Evolutionary conservation across 35 echinoderm and acorn worm species (phyloP).

Genomic region (Ophiothrix spiculata): DNA sequence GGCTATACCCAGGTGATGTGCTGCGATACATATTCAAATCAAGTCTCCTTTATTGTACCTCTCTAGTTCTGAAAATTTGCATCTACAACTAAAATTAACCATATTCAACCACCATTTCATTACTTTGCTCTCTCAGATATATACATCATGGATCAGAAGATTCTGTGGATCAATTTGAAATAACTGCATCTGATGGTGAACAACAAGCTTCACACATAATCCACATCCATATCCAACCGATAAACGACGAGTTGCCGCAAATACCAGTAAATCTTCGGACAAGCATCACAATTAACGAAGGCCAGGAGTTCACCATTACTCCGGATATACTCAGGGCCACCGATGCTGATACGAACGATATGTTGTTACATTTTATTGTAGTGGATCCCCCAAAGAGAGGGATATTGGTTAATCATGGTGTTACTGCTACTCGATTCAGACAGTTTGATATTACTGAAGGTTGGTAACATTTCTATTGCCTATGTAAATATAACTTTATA

Average conservation of each 20-base stretch:
- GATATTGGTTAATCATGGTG: conserved; percentile 58
- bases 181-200: conserved; percentile 71
- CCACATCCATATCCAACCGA: too few species aligned
- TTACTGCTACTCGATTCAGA: conserved; percentile 63
- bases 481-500: too few species aligned
- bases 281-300: conserved; percentile 64
- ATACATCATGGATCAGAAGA: too few species aligned
- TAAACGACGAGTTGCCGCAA: conserved; percentile 29
- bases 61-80: too few species aligned
- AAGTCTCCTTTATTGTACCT: too few species aligned
- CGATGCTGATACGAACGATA: conserved; percentile 86
- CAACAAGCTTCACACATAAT: conserved; percentile 50
- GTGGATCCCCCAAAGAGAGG: conserved; percentile 75
- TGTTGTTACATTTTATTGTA: conserved; percentile 86
- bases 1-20: too few species aligned
- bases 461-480: too few species aligned
- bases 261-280: neutral
- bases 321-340: conserved; percentile 71
- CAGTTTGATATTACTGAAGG: conserved; percentile 78
- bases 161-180: conserved; percentile 60
- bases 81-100: too few species aligned
- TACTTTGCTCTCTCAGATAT: too few species aligned
- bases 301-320: conserved; percentile 56
- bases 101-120: too few species aligned
- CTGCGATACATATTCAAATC: too few species aligned